Evolutionary conservation across 2,888 invertebrate genomes (phyloP), one percentile per base, ranked within the genome.

Genomic region (Mythimna albipuncta): DNA sequence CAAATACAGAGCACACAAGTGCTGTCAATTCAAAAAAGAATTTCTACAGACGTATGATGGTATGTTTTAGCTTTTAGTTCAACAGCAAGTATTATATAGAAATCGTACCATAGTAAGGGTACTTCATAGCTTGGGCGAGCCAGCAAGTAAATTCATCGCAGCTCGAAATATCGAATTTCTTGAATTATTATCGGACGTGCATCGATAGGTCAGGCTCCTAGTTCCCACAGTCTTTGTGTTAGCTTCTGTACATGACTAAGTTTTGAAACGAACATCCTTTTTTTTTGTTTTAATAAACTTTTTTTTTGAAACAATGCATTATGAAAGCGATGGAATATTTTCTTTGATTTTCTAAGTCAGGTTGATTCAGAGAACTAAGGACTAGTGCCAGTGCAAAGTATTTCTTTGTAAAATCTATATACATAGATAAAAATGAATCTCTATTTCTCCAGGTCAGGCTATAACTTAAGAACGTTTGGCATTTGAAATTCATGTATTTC

Each of bases 131-230:
- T 44, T 35, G 6, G 11, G 44, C 35, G n/a, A 57, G n/a, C 52
- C 21, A 55, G 54, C 58, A 35, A 75, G 63, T 41, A 59, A 79
- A 67, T 59, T 57, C 32, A 16, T 16, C 52, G 59, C 59, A 35
- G 44, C 75, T 70, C 10, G 10, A 55, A 74, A 67, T 79, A 79
- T 80, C 57, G 38, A 52, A 47, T 80, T 75, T 54, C 80, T 65
- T 6, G 38, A 68, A 54, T 61, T 68, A 77, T 72, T 79, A 61
- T 59, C 44, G 44, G 44, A 47, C 55, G 10, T 32, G 21, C 58
- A 10, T 50, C 11, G 21, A 55, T 66, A 66, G 63, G 69, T 75
- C 63, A 66, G 44, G 50, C 52, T 59, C 50, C 50, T 21, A 64
- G 32, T 21, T 26, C 55, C 10, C 0, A 58, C 19, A 50, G 62